These are phyloP conservation scores for Lithophane ornitopus DNA, from an alignment of 2,888 invertebrate genomes.

Conservation along the genomic window DNA sequence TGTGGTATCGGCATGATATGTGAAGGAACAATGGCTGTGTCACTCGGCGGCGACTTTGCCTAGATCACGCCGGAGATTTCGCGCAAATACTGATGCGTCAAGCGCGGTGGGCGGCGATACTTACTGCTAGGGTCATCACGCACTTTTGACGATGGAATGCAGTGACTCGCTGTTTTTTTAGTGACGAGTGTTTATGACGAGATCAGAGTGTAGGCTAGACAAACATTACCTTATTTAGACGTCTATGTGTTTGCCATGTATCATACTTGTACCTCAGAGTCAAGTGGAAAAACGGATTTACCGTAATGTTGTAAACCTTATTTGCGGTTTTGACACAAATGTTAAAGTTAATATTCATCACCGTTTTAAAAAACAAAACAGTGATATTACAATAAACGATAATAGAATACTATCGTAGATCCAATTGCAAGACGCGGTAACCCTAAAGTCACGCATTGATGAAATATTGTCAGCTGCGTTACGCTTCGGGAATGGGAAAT, in stretches of 20 bases:
- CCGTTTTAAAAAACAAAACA: neutral
- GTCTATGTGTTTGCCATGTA: constrained; percentile 1
- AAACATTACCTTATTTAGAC: constrained; percentile 38
- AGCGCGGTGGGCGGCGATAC: constrained; percentile 50
- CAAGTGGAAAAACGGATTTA: constrained; percentile 11
- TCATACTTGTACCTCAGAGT: constrained; percentile 11
- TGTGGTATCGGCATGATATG: constrained; percentile 46
- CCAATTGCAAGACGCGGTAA: constrained; percentile 10
- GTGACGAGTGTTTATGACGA: constrained; percentile 13
- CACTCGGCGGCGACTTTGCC: constrained; percentile 66
- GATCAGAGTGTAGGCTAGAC: neutral
- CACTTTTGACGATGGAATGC: neutral
- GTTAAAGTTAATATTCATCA: neutral
- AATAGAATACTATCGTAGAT: neutral
- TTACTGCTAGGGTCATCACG: constrained; percentile 51
- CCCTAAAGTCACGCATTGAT: constrained; percentile 58
- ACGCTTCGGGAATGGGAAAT: constrained; percentile 67
- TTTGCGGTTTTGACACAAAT: neutral
- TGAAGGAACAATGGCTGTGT: constrained; percentile 67
- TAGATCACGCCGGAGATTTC: constrained; percentile 68
- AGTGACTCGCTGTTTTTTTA: constrained; percentile 26
- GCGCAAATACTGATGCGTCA: constrained; percentile 66
- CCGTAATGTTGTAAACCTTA: neutral
- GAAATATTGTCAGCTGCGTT: constrained; percentile 53
- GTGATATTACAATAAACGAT: neutral